Base-by-base conservation (phyloP, 2,797 vertebrate genomes). In the Megaceryle alcyon region DNA sequence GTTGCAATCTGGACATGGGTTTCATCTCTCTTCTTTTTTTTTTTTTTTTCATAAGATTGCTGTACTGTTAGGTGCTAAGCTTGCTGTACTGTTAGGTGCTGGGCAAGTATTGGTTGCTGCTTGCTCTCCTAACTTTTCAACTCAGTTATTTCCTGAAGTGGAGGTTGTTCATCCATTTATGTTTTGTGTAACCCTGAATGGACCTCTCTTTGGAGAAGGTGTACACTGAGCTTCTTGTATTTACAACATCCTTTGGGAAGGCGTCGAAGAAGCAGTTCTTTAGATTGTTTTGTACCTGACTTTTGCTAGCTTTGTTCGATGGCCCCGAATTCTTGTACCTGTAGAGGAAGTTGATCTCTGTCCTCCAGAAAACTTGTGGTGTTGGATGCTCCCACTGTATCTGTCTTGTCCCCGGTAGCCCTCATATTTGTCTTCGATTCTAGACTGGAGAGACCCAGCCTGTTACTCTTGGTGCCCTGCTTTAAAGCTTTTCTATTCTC, bases 361-460 rank as follows among this genome's bases (percentile, higher is more conserved):
- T 70, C 7, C 12, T 87, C 25, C 49, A 71, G 37, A 54, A 29
- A 83, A 0, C 14, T 64, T 6, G 6, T 11, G 10, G 8, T 77
- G 43, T 85, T 6, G 0, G 0, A 31, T 0, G 0, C 7, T 81
- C 33, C 19, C 2, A 0, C 59, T 80, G 22, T 63, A 19, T 71
- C 44, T 1, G 0, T 78, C 22, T 69, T 82, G 39, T 82, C 51
- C 28, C 41, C 23, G 6, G 5, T 68, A 14, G 21, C 12, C 64
- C 2, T 2, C 9, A 1, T 72, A 66, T 20, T 90, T 68, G 41
- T 61, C 23, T 73, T 44, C 53, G 73, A 29, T 37, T 79, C 28
- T 64, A 73, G 64, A 33, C 53, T 82, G 56, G 54, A 69, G 54
- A 48, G 13, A 26, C 49, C 60, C 0, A 0, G 16, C 51, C 14